Evolutionary conservation across 2,113 vertebrate species (phyloP), one percentile per base, ranked within the genome.

Genomic region (Dasyornis broadbenti): DNA sequence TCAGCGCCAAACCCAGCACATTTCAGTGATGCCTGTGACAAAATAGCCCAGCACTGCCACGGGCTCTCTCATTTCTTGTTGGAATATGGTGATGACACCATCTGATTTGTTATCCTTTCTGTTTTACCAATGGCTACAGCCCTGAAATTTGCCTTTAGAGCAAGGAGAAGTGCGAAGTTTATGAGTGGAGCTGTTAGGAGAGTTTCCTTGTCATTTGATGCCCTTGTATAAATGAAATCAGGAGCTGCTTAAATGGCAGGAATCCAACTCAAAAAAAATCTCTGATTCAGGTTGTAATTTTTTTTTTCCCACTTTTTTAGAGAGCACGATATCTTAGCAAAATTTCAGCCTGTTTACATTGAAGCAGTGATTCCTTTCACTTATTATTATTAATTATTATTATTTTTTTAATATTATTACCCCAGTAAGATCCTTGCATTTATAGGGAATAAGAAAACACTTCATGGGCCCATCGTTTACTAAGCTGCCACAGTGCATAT

Each of bases 401-500:
- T 7, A 16, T 49, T 10, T 4, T n/a, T n/a, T 23, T 44, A 13
- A 20, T 21, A 28, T 31, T 89, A 82, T 91, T 89, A 95, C 50
- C 66, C 70, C 68, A 92, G 81, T 92, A 92, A 94, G 12, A 26
- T 80, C 61, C 86, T 92, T 72, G 56, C 82, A 72, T 13, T 52
- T 82, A 65, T 80, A 71, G 81, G 90, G 44, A 90, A 69, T 84
- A 87, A 63, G 26, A 33, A 84, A 89, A 82, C 72, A 77, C 54
- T 68, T 76, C 56, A 33, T 56, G 13, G 79, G 45, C 76, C 22
- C 78, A 16, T 30, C 13, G 42, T 87, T 96, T 89, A 71, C 89
- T 47, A 89, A 64, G 28, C 4, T 73, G 77, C 44, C 49, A 21
- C 17, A 5, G 7, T 23, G 27, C 68, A 27, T 59, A 42, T 54